Base-by-base conservation (phyloP, 2,113 vertebrate genomes). In the Antennarius striatus region DNA sequence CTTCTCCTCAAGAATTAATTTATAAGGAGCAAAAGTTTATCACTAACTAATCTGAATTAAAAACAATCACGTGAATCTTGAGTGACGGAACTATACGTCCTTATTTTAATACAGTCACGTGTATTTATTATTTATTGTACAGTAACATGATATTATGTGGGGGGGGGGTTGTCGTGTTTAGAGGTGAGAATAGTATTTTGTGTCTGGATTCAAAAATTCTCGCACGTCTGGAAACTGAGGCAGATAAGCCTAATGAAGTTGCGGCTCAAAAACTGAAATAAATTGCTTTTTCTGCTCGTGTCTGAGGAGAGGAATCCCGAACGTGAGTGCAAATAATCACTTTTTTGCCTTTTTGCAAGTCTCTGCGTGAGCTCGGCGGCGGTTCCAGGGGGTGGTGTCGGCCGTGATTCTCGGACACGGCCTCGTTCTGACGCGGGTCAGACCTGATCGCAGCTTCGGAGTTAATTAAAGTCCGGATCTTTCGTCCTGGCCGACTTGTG, bases 241-340 rank as follows among this genome's bases (percentile, higher is more conserved):
- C 42, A 45, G 80, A 79, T 80, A 69, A 78, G 42, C 52, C 73
- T 75, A 75, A 87, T 79, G 71, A 78, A 71, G 82, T 43, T 81
- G 52, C 64, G 50, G 56, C 54, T 72, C 32, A 48, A 69, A n/a
- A 68, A 56, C 51, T 39, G 63, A 80, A 86, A 65, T 80, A 68
- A 76, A 76, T 65, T 32, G 68, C 32, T 83, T 85, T 69, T 74
- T 53, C 68, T 46, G 50, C 46, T 74, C 5, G 5, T 15, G 54
- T 72, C 58, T 47, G 56, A 54, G 30, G 28, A 11, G 40, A 49
- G 32, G 22, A 58, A 68, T 53, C 46, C 12, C 56, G 53, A 59
- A 71, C 58, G 15, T 53, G 51, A 65, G 36, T 55, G 22, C 1
- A 12, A 28, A n/a, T 3, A 14, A 47, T 16, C 6, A 45, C 13